A percentile compares a stretch with the other conserved stretches of the same genome.
These are phyloP conservation scores for Troides aeacus DNA, from an alignment of 2,888 invertebrate species.

Conservation along the genomic window DNA sequence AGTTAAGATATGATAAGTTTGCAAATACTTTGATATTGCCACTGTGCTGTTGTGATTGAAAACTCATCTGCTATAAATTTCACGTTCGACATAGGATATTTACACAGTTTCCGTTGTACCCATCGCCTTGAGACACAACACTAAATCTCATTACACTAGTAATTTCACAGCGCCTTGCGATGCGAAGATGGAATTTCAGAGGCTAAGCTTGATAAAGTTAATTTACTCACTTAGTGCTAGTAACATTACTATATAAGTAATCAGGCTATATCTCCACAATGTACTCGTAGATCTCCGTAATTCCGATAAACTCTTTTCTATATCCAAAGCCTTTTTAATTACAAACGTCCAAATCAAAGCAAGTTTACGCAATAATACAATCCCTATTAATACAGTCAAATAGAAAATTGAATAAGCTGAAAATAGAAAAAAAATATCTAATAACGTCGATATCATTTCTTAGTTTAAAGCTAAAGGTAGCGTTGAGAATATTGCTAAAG, in stretches of 20 bases:
- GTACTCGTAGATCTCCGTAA: slow-evolving; percentile 35
- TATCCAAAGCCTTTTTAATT: slow-evolving; percentile 39
- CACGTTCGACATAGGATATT: too few relatives aligned
- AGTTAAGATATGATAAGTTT: too few relatives aligned
- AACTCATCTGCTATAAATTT: too few relatives aligned
- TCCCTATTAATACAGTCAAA: slow-evolving; percentile 33
- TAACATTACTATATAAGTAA: slow-evolving; percentile 38
- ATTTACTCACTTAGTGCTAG: slow-evolving; percentile 43
- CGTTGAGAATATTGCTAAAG: not conserved
- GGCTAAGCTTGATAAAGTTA: too few relatives aligned
- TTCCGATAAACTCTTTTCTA: slow-evolving; percentile 40
- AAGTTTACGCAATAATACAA: slow-evolving; percentile 39
- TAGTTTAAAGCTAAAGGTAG: not conserved
- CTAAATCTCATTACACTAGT: too few relatives aligned
- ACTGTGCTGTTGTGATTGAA: too few relatives aligned
- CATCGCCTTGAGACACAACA: too few relatives aligned
- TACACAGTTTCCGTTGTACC: too few relatives aligned
- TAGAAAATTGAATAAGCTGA: slow-evolving; percentile 44
- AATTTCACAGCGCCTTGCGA: too few relatives aligned
- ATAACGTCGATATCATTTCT: too few relatives aligned
- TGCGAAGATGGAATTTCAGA: too few relatives aligned
- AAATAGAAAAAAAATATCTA: not conserved
- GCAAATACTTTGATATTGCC: too few relatives aligned
- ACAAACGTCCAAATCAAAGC: slow-evolving; percentile 46
- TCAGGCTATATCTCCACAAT: slow-evolving; percentile 33